phyloP scores from a whole-genome alignment of 1,140 invertebrate species.

The Amyelois transitella region DNA sequence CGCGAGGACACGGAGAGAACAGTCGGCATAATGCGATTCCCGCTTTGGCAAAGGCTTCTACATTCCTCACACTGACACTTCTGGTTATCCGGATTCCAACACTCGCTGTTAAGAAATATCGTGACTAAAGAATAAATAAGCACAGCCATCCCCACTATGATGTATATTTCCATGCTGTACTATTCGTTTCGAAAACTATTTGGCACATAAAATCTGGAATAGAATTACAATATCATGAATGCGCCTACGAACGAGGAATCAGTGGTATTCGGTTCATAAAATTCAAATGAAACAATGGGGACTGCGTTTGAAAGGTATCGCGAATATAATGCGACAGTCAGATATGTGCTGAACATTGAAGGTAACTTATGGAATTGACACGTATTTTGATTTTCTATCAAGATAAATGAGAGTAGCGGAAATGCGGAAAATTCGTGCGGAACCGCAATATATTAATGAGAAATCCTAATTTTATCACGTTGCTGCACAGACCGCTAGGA shows the following conservation, averaged over 20 bases:
- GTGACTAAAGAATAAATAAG: conserved; percentile 51
- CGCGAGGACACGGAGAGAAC: conserved; percentile 48
- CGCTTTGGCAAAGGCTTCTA: conserved; percentile 28
- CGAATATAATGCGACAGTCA: background rate
- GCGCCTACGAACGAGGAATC: conserved; percentile 12
- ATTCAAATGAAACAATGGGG: background rate
- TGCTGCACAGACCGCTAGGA: no score
- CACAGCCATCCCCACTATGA: conserved; percentile 55
- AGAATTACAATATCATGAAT: background rate
- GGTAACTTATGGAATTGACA: background rate
- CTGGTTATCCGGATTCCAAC: conserved; percentile 40
- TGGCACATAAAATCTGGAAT: conserved; percentile 12
- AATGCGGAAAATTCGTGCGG: no score
- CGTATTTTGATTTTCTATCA: conserved; percentile 1
- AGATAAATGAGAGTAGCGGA: background rate
- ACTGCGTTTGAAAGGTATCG: background rate
- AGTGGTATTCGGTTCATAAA: conserved; percentile 12
- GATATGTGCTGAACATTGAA: background rate
- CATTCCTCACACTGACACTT: conserved; percentile 61
- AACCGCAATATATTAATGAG: no score
- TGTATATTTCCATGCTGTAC: conserved; percentile 60
- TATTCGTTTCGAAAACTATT: conserved; percentile 11
- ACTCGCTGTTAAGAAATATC: conserved; percentile 46
- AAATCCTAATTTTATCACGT: no score
- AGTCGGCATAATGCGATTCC: conserved; percentile 19